Percentiles rank a stretch among this genome's conserved stretches.
These are phyloP conservation scores for Hipposideros larvatus DNA, from an alignment of 2,797 vertebrate genomes.

Conservation along the genomic window DNA sequence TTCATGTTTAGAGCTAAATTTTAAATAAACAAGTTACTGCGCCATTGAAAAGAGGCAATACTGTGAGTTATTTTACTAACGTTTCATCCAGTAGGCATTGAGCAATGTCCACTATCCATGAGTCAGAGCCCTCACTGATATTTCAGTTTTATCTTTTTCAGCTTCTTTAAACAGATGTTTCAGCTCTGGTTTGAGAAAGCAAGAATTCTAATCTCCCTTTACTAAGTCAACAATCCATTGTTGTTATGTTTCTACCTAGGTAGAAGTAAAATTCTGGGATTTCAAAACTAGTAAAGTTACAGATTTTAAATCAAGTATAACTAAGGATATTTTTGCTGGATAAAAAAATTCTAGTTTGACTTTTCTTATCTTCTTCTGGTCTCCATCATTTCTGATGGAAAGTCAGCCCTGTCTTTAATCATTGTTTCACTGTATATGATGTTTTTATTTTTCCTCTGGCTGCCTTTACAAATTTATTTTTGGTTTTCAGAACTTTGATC, in stretches of 20 bases:
- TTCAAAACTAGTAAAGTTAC: constrained; percentile 34
- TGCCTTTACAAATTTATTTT: constrained; percentile 36
- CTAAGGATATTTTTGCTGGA: not conserved
- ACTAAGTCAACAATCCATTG: constrained; percentile 58
- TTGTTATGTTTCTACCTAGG: not conserved
- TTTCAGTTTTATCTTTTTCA: constrained; percentile 55
- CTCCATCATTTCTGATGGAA: not conserved
- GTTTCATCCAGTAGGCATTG: constrained; percentile 33
- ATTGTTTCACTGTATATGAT: constrained; percentile 1
- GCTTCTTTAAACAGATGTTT: constrained; percentile 65
- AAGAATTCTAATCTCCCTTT: constrained; percentile 59
- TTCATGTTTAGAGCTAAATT: constrained; percentile 43
- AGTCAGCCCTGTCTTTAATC: not conserved
- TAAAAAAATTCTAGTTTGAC: not conserved
- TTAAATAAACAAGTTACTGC: constrained; percentile 47
- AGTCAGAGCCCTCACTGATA: constrained; percentile 60
- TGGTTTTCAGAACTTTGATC: not conserved
- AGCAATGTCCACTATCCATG: not conserved
- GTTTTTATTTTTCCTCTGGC: not conserved
- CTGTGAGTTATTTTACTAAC: constrained; percentile 55
- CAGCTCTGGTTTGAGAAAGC: constrained; percentile 52
- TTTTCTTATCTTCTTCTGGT: not conserved
- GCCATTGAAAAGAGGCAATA: constrained; percentile 30
- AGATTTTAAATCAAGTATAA: constrained; percentile 16
- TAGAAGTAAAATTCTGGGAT: not conserved